Evolutionary conservation across 2,888 invertebrate species (phyloP).

Genomic region (Drosophila rubida): DNA sequence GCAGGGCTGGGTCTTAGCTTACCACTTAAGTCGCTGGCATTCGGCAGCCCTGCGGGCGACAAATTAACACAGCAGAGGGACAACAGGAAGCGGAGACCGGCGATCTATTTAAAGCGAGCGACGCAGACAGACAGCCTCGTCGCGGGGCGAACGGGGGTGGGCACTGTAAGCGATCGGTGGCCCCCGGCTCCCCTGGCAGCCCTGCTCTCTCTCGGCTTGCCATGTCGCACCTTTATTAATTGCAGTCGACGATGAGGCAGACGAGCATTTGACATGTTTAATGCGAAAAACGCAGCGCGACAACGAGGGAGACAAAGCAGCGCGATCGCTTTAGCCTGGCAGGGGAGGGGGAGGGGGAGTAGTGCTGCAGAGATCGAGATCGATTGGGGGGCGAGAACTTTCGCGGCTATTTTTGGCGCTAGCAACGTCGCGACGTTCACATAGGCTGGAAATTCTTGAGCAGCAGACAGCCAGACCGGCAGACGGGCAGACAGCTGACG

Average conservation of each 20-base stretch:
- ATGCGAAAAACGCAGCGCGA: conserved; percentile 64
- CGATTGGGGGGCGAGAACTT: conserved; percentile 35
- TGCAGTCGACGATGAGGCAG: conserved; percentile 70
- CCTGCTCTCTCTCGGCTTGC: conserved; percentile 50
- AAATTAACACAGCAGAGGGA: conserved; percentile 60
- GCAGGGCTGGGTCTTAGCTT: conserved; percentile 33
- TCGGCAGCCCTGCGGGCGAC: conserved; percentile 49
- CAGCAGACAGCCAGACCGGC: conserved; percentile 15
- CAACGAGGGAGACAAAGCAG: neutral
- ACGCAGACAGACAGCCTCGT: conserved; percentile 31
- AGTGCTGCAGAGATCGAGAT: conserved; percentile 5
- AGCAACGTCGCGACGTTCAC: conserved; percentile 57
- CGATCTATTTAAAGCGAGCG: conserved; percentile 52
- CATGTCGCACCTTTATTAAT: conserved; percentile 83
- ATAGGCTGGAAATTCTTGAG: conserved; percentile 70
- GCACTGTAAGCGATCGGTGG: conserved; percentile 42
- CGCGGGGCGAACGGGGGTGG: no score
- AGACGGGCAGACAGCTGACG: conserved; percentile 47
- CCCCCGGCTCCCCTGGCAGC: conserved; percentile 20
- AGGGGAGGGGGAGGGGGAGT: neutral
- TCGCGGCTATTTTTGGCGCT: conserved; percentile 58
- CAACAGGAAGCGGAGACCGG: conserved; percentile 51
- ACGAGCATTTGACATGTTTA: conserved; percentile 76
- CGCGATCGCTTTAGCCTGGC: no score
- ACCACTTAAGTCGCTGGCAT: conserved; percentile 63